A percentile compares a stretch with the other conserved stretches of the same genome.
These are phyloP conservation scores for Motacilla tschutschensis DNA, from an alignment of 2,113 vertebrate genomes.

Conservation along the genomic window DNA sequence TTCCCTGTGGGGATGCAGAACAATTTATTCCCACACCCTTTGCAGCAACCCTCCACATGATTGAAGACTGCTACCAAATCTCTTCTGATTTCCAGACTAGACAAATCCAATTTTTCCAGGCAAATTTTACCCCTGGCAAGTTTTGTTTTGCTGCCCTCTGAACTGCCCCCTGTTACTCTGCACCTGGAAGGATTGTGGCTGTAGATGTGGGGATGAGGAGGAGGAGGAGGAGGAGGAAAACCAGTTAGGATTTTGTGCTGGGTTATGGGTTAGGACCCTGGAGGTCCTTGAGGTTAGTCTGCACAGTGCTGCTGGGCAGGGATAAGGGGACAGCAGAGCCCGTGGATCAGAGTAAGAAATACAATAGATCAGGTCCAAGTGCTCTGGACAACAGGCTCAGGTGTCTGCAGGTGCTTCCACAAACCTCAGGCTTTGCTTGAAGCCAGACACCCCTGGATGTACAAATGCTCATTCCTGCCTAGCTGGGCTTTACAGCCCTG, in stretches of 20 bases:
- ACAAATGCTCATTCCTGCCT: accelerated
- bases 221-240: background rate
- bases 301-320: accelerated
- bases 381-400: accelerated
- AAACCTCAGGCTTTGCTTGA: accelerated
- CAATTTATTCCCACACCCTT: slow-evolving; percentile 9
- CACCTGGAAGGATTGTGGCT: background rate
- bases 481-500: background rate
- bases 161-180: background rate
- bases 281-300: background rate
- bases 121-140: accelerated
- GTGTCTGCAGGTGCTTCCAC: background rate
- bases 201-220: background rate
- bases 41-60: background rate
- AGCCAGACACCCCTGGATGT: accelerated
- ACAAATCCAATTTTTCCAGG: background rate
- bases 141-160: background rate
- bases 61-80: background rate
- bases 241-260: background rate
- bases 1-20: background rate
- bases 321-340: background rate
- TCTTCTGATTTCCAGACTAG: background rate
- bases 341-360: background rate
- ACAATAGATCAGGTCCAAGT: no score
- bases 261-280: background rate